A percentile compares a stretch with the other conserved stretches of the same genome.
Conservation (phyloP, 2,888 invertebrate species). For the Dicroscelio sp. region DNA sequence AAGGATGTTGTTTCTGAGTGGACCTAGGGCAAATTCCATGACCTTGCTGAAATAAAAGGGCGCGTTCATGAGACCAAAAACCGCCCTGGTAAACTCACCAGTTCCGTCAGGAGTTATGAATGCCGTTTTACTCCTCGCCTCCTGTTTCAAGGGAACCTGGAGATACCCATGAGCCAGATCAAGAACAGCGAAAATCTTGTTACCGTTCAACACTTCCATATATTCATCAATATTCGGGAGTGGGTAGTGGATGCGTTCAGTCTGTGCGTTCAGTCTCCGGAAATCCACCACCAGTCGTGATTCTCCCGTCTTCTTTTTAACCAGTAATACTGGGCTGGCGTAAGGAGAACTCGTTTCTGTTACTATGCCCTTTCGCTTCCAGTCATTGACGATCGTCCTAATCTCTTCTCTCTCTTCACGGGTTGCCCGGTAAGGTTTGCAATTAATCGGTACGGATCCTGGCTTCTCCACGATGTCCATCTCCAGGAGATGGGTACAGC, state of each 20-base stretch:
- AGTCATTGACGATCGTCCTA: constrained; percentile 53
- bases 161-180: constrained; percentile 79
- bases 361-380: neutral
- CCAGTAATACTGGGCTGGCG: constrained; percentile 73
- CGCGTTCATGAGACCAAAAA: constrained; percentile 87
- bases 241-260: neutral
- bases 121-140: constrained; percentile 71
- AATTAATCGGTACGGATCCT: neutral
- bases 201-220: constrained; percentile 27
- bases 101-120: constrained; percentile 81
- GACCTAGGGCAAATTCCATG: constrained; percentile 63
- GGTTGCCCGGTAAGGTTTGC: neutral
- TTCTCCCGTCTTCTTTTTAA: constrained; percentile 59
- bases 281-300: constrained; percentile 79
- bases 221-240: constrained; percentile 71
- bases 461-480: constrained; percentile 15
- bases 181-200: constrained; percentile 31
- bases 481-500: constrained; percentile 1
- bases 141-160: constrained; percentile 63
- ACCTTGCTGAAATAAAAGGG: constrained; percentile 84
- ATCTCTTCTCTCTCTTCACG: neutral
- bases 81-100: constrained; percentile 64
- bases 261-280: constrained; percentile 2
- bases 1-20: constrained; percentile 46
- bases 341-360: constrained; percentile 28